Evolutionary conservation across 2,888 invertebrate species (phyloP), one percentile per base, ranked within the genome.

Genomic region (Encarsia formosa): DNA sequence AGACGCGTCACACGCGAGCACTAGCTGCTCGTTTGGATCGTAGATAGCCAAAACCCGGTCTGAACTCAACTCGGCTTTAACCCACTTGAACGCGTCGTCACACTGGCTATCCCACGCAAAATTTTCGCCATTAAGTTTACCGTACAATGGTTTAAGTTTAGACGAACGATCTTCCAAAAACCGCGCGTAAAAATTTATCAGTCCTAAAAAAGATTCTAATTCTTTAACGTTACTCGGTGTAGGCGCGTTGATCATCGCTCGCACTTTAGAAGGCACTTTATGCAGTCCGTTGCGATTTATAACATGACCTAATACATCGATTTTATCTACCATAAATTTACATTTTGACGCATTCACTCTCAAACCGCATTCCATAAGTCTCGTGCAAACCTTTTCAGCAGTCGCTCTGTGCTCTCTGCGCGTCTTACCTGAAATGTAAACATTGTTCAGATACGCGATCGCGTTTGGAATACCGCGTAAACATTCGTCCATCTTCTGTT

Each of bases 101-200:
- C 38, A 45, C 1, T 56, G 40, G 1, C 49, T 49, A n/a, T 49
- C 52, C 67, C 67, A 69, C 6, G 48, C 37, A 32, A 56, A 62
- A 18, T 56, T 49, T n/a, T 46, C 54, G 13, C 61, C 54, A 43
- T 56, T 50, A 5, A 63, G 38, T 6, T 66, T 52, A 3, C 51
- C 44, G 40, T 67, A 62, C 5, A 69, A 46, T n/a, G 69, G 65
- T 9, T 54, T 52, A 20, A 61, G 54, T 29, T 61, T 59, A 24
- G 29, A 31, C 5, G 65, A 49, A 41, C 65, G 53, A 41, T 63
- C 13, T 6, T 31, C 49, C 4, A 70, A 50, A 52, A 70, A 71
- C 48, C 61, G 61, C 3, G 63, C 55, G 50, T 69, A 70, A 55
- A 68, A 71, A 50, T 67, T 68, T 16, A 65, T 50, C 24, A 62